Evolutionary conservation across 2,113 vertebrate species (phyloP), one percentile per base, ranked within the genome.

Genomic region (Sardina pilchardus): DNA sequence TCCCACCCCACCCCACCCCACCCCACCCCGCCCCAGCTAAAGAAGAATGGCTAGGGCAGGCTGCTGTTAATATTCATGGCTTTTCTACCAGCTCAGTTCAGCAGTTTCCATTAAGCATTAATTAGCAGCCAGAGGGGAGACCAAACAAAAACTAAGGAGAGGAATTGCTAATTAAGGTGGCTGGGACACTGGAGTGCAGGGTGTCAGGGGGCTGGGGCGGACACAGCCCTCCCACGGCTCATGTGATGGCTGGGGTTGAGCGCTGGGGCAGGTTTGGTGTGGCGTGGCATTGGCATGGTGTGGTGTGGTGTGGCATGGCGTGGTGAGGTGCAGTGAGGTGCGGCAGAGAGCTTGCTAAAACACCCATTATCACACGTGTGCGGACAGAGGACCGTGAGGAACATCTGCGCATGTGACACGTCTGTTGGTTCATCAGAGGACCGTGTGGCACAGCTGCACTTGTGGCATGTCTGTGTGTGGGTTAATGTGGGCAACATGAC

Each of bases 41-140:
- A 78, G 3, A 39, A 78, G 26, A 78, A 78, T 78, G 30, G 71
- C 30, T 78, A 14, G 95, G 96, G 97, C 39, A 3, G 39, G 39
- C 96, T 96, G 96, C 97, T 99, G 98, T 99, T 98, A 99, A 99
- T 99, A 99, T 99, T 99, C 98, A 99, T 99, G 97, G 97, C 96
- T 96, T 96, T 97, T 97, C 93, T 97, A 97, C 96, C 96, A 98
- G 96, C 97, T 98, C 98, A 98, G 97, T 99, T 99, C 97, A 98
- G 97, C 96, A 96, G 96, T 97, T 99, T 99, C 96, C 95, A 99
- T 99, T 97, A 98, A 98, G 97, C 97, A 99, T 99, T 99, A 99
- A 99, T 99, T 99, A 99, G 97, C 97, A 98, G 97, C 98, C 97
- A 97, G 97, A 98, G 98, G 98, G 97, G 96, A 97, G 97, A 96